Evolutionary conservation across 92 coral and sea anemone species (phyloP).

Genomic region (Plumapathes pennacea): DNA sequence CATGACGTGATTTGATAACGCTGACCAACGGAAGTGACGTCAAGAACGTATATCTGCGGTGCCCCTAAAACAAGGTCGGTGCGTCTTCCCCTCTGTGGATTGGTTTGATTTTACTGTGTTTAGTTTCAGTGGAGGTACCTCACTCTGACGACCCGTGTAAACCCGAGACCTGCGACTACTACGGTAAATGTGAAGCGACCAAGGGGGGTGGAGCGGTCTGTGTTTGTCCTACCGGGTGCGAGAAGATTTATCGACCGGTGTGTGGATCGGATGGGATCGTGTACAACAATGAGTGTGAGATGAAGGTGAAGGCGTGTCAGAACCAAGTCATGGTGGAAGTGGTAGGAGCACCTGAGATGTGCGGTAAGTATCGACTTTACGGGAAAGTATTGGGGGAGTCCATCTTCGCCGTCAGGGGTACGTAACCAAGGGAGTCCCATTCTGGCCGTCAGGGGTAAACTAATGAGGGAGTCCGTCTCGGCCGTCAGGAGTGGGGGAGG

Average conservation of each 20-base stretch:
- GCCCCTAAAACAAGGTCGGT: too few species aligned
- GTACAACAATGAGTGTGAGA: constrained; percentile 51
- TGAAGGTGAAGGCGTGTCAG: constrained; percentile 33
- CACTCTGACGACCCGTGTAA: constrained; percentile 31
- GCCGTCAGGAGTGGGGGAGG: too few species aligned
- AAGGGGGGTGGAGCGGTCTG: constrained; percentile 40
- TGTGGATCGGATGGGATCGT: constrained; percentile 63
- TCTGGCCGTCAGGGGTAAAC: too few species aligned
- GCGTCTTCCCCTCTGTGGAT: too few species aligned
- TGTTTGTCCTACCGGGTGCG: constrained; percentile 40
- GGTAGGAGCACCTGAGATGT: constrained; percentile 20
- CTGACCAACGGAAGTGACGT: too few species aligned
- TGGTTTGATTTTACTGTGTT: too few species aligned
- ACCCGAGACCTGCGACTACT: constrained; percentile 6
- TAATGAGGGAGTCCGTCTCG: too few species aligned
- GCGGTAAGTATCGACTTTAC: constrained; percentile 13
- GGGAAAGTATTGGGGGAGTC: too few species aligned
- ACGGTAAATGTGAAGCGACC: constrained; percentile 27
- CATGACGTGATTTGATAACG: too few species aligned
- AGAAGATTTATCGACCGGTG: constrained; percentile 31
- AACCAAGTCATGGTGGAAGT: background rate
- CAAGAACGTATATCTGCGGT: too few species aligned
- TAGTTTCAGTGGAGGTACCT: constrained; percentile 1
- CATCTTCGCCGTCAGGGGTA: too few species aligned
- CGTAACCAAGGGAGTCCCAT: too few species aligned